These are phyloP conservation scores for Spicauda simplicius DNA, from an alignment of 2,888 invertebrate genomes.

Conservation along the genomic window DNA sequence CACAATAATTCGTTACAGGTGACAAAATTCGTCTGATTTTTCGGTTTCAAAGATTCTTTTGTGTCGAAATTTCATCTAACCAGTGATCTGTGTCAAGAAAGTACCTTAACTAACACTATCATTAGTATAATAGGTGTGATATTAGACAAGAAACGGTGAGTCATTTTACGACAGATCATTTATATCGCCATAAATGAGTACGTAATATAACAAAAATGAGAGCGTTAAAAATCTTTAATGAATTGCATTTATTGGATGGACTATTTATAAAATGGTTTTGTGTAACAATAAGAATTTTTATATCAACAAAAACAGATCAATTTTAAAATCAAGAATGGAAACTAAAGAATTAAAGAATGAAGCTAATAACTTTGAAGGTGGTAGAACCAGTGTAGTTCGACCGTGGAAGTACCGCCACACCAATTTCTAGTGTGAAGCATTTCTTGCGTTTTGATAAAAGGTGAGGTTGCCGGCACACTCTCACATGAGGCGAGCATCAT, in stretches of 20 bases:
- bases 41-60: too few species aligned
- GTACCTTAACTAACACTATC: neutral
- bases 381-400: too few species aligned
- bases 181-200: constrained; percentile 3
- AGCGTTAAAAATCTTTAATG: constrained; percentile 37
- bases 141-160: constrained; percentile 10
- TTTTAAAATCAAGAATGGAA: too few species aligned
- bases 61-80: neutral
- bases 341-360: too few species aligned
- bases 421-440: too few species aligned
- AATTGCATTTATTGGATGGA: neutral
- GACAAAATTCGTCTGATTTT: too few species aligned
- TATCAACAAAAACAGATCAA: neutral
- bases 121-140: constrained; percentile 7
- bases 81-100: neutral
- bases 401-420: too few species aligned
- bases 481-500: too few species aligned
- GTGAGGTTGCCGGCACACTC: too few species aligned
- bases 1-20: too few species aligned
- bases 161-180: constrained; percentile 9
- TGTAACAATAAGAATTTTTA: neutral
- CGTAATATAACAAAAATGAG: constrained; percentile 3
- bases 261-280: neutral
- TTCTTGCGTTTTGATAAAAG: too few species aligned
- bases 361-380: too few species aligned